Evolutionary conservation across 2,113 vertebrate genomes (phyloP), one percentile per base, ranked within the genome.

Genomic region (Indicator maculatus): DNA sequence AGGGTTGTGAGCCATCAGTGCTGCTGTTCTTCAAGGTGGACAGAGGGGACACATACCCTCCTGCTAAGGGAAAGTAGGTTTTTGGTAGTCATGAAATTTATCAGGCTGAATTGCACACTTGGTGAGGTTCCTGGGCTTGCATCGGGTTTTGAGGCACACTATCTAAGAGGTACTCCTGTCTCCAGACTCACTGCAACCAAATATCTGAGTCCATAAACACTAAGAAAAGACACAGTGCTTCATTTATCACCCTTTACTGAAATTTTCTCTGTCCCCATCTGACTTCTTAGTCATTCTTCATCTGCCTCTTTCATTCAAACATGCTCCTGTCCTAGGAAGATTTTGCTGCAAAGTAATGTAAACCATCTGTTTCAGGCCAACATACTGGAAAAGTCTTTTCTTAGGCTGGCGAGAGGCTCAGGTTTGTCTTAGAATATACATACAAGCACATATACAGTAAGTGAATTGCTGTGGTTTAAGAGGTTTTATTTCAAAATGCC

Each of bases 271-370:
- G 59, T 88, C 56, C 30, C 39, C 13, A 63, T 9, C 19, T 67
- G 84, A 60, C 53, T 81, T 74, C 72, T 90, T 71, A 50, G 41
- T 78, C 80, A 90, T 89, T 88, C 72, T 86, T 93, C 53, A 61
- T 81, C 70, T 81, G 55, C 36, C 44, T 70, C 89, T 93, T 91
- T 58, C 8, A 27, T 69, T 90, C 81, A 71, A 86, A 66, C 11
- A 16, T 33, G 27, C 20, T 85, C 5, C 39, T 91, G 39, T 91
- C 30, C 55, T 50, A 65, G 73, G 38, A 78, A 92, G 52, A 64
- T 41, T 85, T 73, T 71, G 33, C 47, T 67, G 78, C 38, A 67
- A 87, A 93, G n/a, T 56, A 72, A 89, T 28, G 23, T 14, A 83
- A 91, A 77, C 26, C 52, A 86, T 61, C 28, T 88, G 79, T 90